Evolutionary conservation across 23 tunicate species (phyloP).

Genomic region (Halocynthia roretzi): DNA sequence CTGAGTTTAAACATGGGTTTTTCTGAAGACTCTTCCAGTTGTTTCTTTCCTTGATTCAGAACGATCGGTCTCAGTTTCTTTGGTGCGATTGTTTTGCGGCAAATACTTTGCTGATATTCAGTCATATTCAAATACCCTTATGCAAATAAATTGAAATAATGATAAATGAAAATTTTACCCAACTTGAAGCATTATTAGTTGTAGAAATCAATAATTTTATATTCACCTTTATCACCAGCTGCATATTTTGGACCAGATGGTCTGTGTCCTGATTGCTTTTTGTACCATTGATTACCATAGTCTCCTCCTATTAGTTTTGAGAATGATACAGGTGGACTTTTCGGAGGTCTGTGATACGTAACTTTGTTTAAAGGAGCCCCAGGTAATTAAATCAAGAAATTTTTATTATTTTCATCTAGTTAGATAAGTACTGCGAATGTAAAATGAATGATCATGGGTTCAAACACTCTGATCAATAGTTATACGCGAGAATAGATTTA

Average conservation of each 20-base stretch:
- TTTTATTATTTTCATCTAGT: no score
- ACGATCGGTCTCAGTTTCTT: slow-evolving; percentile 36
- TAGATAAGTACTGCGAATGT: no score
- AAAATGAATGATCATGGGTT: no score
- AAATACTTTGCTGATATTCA: slow-evolving; percentile 65
- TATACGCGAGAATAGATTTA: no score
- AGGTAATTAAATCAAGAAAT: no score
- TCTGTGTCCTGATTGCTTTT: slow-evolving; percentile 17
- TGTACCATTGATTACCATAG: slow-evolving; percentile 62
- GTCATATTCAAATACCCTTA: slow-evolving; percentile 36
- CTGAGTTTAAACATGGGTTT: slow-evolving; percentile 53
- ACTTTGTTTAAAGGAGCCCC: background rate
- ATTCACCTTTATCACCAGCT: background rate
- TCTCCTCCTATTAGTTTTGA: slow-evolving; percentile 58
- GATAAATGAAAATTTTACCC: background rate
- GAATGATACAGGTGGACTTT: slow-evolving; percentile 11
- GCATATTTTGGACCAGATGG: slow-evolving; percentile 5
- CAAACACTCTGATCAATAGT: no score
- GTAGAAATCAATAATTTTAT: no score
- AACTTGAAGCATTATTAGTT: no score
- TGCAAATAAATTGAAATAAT: background rate
- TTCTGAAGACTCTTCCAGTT: background rate
- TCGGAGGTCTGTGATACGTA: slow-evolving; percentile 11
- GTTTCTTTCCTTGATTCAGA: background rate
- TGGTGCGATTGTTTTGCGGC: slow-evolving; percentile 18